Conservation (phyloP, 2,888 invertebrate species). For the Drosophila hamatofila region DNA sequence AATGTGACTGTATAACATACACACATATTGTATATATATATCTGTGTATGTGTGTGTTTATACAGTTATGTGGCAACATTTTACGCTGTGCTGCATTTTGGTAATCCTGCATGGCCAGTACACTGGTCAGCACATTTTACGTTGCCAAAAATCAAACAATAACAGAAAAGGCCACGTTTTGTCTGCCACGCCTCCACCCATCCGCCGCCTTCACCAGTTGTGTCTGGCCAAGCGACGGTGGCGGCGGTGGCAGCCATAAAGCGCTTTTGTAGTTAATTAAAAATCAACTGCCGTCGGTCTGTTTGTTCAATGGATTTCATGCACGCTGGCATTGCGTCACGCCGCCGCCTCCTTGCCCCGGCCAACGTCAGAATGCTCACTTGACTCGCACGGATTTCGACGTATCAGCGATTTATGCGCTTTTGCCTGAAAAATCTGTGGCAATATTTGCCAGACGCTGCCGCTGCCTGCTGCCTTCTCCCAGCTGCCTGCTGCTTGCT, state of each 20-base stretch:
- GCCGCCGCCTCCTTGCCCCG: neutral
- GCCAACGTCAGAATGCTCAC: constrained; percentile 2
- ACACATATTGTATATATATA: neutral
- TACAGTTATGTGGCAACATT: constrained; percentile 31
- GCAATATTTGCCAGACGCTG: constrained; percentile 71
- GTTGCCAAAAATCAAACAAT: constrained; percentile 61
- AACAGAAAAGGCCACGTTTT: constrained; percentile 46
- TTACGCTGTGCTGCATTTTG: constrained; percentile 52
- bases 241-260: constrained; percentile 52
- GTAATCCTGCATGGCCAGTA: constrained; percentile 61
- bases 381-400: constrained; percentile 55
- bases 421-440: constrained; percentile 78
- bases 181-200: neutral
- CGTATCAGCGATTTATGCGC: constrained; percentile 81
- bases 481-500: neutral
- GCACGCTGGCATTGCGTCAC: constrained; percentile 71
- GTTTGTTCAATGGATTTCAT: constrained; percentile 86
- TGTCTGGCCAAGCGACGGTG: constrained; percentile 29
- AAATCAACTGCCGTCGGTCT: constrained; percentile 85
- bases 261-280: constrained; percentile 85
- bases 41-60: constrained; percentile 12
- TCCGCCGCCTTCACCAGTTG: neutral
- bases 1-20: constrained; percentile 4
- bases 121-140: constrained; percentile 61
- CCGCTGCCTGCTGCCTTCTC: neutral